phyloP scores from a whole-genome alignment of 2,888 invertebrate genomes.

The Cephus runcator region DNA sequence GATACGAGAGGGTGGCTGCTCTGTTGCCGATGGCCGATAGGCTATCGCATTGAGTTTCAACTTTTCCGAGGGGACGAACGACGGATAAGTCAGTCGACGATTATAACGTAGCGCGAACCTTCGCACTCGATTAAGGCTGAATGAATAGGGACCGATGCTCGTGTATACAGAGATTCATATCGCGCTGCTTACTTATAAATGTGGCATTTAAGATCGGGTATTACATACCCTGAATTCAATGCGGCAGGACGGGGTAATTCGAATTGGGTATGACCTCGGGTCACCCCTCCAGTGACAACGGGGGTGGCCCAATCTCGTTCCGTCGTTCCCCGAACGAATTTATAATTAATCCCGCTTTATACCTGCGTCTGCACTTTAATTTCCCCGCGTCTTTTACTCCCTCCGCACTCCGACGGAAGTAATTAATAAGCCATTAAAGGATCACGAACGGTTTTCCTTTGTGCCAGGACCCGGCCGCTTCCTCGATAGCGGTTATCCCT shows the following conservation, averaged over 20 bases:
- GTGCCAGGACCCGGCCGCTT: neutral
- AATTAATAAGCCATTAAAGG: constrained; percentile 35
- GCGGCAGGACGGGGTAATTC: neutral
- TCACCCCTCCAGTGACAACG: neutral
- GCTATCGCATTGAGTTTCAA: neutral
- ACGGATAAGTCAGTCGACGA: neutral
- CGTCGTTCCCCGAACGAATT: constrained; percentile 17
- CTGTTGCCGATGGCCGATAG: neutral
- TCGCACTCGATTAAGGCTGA: neutral
- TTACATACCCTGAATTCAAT: neutral
- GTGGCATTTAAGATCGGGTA: neutral
- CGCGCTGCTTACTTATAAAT: neutral
- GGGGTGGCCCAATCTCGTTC: neutral
- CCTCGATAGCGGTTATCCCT: neutral
- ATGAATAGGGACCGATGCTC: neutral
- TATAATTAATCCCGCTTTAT: constrained; percentile 28
- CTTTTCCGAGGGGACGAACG: neutral
- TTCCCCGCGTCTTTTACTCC: constrained; percentile 2
- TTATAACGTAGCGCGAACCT: neutral
- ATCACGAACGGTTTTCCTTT: constrained; percentile 14
- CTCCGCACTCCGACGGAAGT: neutral
- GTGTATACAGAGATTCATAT: neutral
- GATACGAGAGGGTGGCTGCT: neutral
- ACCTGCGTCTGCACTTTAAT: constrained; percentile 18
- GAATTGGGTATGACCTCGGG: neutral